Evolutionary conservation across 2,797 vertebrate species (phyloP).

Genomic region (Tachyglossus aculeatus): DNA sequence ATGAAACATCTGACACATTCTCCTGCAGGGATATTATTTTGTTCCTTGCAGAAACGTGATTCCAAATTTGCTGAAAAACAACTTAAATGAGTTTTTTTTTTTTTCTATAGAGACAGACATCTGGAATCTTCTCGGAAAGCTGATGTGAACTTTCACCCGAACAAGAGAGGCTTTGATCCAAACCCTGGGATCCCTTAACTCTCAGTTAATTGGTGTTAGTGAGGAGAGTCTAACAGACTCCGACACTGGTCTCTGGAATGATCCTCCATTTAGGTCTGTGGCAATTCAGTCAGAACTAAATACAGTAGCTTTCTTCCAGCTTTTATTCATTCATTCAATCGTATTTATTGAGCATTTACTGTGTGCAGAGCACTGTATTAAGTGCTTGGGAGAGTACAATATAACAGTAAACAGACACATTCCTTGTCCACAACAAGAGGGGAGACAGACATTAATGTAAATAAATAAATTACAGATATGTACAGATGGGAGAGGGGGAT

Average conservation of each 20-base stretch:
- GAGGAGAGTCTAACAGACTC: slow-evolving; percentile 57
- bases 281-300: slow-evolving; percentile 39
- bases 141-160: slow-evolving; percentile 58
- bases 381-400: too few species aligned
- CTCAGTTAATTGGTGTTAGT: slow-evolving; percentile 61
- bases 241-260: slow-evolving; percentile 39
- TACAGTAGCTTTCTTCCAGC: slow-evolving; percentile 52
- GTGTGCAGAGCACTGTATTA: too few species aligned
- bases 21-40: slow-evolving; percentile 54
- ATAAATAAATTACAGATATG: too few species aligned
- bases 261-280: slow-evolving; percentile 51
- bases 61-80: slow-evolving; percentile 56
- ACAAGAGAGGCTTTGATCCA: slow-evolving; percentile 63
- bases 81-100: not conserved
- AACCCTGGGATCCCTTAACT: slow-evolving; percentile 50
- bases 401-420: too few species aligned
- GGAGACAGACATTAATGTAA: too few species aligned
- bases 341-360: too few species aligned
- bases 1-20: slow-evolving; percentile 53
- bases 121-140: slow-evolving; percentile 62
- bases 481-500: too few species aligned
- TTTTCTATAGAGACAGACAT: slow-evolving; percentile 23
- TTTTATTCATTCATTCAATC: too few species aligned
- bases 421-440: too few species aligned
- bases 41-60: slow-evolving; percentile 51